Conservation (phyloP, 2,888 invertebrate species). For the Corbicula japonica region DNA sequence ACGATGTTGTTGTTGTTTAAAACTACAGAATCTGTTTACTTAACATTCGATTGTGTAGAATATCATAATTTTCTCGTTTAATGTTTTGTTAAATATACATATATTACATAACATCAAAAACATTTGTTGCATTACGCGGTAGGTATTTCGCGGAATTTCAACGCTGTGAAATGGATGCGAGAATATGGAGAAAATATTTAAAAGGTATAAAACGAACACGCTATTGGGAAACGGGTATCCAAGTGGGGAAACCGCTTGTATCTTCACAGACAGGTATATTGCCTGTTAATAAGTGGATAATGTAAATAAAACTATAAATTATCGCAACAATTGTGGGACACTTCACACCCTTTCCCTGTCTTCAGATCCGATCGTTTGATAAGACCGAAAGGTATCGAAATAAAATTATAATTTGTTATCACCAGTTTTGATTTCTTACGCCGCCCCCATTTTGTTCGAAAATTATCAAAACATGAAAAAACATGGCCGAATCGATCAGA, state of each 20-base stretch:
- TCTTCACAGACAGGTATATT: conserved; percentile 44
- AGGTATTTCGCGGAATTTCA: conserved; percentile 23
- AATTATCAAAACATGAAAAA: conserved; percentile 27
- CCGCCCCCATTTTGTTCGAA: conserved; percentile 37
- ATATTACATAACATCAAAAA: too few relatives aligned
- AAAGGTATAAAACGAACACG: background rate
- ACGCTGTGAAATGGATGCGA: conserved; percentile 11
- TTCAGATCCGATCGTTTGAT: conserved; percentile 32
- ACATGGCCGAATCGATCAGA: conserved; percentile 1
- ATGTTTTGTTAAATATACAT: too few relatives aligned
- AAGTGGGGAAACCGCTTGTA: conserved; percentile 9
- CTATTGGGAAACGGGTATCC: background rate
- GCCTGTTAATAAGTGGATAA: conserved; percentile 33
- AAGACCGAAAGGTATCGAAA: conserved; percentile 34
- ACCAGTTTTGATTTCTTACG: background rate
- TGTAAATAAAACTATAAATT: conserved; percentile 39
- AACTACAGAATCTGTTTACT: too few relatives aligned
- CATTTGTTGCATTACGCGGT: too few relatives aligned
- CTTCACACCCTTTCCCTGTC: conserved; percentile 33
- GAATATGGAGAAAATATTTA: background rate
- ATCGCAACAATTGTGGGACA: conserved; percentile 31
- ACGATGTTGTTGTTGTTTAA: too few relatives aligned
- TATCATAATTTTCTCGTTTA: too few relatives aligned
- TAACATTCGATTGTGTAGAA: too few relatives aligned
- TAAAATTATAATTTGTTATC: conserved; percentile 30